phyloP scores from a whole-genome alignment of 2,113 vertebrate species.

The Lontra canadensis region DNA sequence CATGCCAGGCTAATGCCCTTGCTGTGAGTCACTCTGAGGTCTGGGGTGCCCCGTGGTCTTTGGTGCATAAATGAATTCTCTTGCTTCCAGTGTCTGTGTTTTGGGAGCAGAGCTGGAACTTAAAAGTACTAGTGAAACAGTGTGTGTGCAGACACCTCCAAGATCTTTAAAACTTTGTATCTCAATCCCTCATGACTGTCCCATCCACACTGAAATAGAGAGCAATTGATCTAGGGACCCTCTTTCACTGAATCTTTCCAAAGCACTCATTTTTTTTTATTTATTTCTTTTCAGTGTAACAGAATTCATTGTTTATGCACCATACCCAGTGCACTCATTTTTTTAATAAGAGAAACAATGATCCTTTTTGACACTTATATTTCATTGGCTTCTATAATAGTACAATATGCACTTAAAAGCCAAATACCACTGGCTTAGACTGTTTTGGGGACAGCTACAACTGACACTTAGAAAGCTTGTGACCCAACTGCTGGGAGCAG shows the following conservation, averaged over 20 bases:
- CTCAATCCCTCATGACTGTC: background rate
- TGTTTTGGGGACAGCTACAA: background rate
- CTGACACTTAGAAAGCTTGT: background rate
- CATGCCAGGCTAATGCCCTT: too few species aligned
- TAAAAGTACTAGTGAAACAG: background rate
- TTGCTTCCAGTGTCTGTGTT: background rate
- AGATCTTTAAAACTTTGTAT: background rate
- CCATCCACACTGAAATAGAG: too few species aligned
- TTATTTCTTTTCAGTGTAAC: too few species aligned
- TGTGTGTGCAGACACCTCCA: background rate
- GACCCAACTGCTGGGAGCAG: background rate
- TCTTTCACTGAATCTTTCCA: background rate
- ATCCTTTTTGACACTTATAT: background rate
- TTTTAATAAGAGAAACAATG: background rate
- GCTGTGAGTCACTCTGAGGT: background rate
- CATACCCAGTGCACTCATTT: background rate
- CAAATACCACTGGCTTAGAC: background rate
- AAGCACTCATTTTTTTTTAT: background rate
- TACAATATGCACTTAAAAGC: too few species aligned
- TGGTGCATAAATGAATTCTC: background rate
- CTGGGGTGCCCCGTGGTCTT: rapidly evolving
- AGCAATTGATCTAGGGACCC: background rate
- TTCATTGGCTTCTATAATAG: background rate
- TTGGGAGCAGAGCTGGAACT: background rate
- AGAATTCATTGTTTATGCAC: too few species aligned